A percentile compares a stretch with the other conserved stretches of the same genome.
phyloP scores from a whole-genome alignment of 2,113 vertebrate species.

The Poeciliopsis occidentalis region DNA sequence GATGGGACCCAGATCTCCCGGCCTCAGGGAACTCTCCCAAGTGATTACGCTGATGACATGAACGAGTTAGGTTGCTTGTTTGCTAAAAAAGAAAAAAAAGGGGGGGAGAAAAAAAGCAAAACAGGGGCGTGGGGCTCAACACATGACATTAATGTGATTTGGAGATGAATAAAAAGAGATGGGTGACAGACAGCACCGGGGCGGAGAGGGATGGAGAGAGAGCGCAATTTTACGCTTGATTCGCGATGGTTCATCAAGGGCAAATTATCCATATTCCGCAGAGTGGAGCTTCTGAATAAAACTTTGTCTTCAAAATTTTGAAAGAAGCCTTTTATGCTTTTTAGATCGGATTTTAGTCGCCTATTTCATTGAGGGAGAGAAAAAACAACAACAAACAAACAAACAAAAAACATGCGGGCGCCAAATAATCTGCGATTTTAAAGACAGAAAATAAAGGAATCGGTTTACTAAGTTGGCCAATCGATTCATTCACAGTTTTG shows the following conservation, averaged over 20 bases:
- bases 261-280: conserved; percentile 37
- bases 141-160: conserved; percentile 78
- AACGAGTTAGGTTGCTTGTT: conserved; percentile 77
- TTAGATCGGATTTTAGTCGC: conserved; percentile 10
- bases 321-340: neutral
- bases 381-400: neutral
- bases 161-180: conserved; percentile 68
- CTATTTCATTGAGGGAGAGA: neutral
- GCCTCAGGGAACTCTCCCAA: conserved; percentile 72
- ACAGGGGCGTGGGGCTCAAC: conserved; percentile 64
- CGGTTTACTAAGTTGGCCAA: neutral
- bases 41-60: conserved; percentile 84
- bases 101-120: conserved; percentile 41
- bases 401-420: neutral
- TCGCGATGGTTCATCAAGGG: conserved; percentile 55
- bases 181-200: conserved; percentile 58
- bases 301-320: neutral
- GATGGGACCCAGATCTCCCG: conserved; percentile 74
- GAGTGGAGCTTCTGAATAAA: conserved; percentile 13
- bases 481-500: too few relatives aligned
- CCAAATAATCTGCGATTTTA: neutral
- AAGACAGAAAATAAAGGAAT: neutral
- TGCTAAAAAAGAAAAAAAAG: conserved; percentile 39
- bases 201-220: conserved; percentile 23
- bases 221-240: conserved; percentile 67